Conservation (phyloP, 2,797 vertebrate genomes). For the Coreius guichenoti region DNA sequence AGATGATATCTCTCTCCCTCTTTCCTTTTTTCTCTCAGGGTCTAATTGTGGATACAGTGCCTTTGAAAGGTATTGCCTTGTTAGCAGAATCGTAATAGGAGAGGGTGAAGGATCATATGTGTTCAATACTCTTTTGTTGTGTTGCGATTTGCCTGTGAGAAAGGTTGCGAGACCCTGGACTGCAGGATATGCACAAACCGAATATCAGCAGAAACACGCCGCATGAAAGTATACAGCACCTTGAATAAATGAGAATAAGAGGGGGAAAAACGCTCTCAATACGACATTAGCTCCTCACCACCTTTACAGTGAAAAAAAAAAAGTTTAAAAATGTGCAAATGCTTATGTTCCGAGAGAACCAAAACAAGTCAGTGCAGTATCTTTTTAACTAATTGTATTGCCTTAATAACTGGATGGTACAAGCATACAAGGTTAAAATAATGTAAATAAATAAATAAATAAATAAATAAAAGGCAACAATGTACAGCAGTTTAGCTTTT, state of each 20-base stretch:
- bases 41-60: constrained; percentile 72
- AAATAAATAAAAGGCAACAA: not conserved
- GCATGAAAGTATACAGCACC: constrained; percentile 41
- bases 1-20: constrained; percentile 61
- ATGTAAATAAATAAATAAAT: not conserved
- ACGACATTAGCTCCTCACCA: not conserved
- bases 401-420: not conserved
- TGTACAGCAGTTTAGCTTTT: not conserved
- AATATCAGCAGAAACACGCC: constrained; percentile 69
- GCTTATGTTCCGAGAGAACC: not conserved
- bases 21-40: constrained; percentile 55
- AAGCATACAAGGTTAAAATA: not conserved
- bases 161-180: constrained; percentile 67
- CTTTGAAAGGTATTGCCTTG: constrained; percentile 77
- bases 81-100: constrained; percentile 81
- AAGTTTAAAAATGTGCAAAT: not conserved
- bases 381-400: not conserved
- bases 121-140: constrained; percentile 77
- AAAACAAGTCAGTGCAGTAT: not conserved
- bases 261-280: not conserved
- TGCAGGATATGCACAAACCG: constrained; percentile 65
- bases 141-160: constrained; percentile 69
- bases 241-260: constrained; percentile 20
- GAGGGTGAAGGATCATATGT: constrained; percentile 78
- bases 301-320: not conserved